Conservation (phyloP, 2,888 invertebrate genomes). For the Cheilosia vernalis region DNA sequence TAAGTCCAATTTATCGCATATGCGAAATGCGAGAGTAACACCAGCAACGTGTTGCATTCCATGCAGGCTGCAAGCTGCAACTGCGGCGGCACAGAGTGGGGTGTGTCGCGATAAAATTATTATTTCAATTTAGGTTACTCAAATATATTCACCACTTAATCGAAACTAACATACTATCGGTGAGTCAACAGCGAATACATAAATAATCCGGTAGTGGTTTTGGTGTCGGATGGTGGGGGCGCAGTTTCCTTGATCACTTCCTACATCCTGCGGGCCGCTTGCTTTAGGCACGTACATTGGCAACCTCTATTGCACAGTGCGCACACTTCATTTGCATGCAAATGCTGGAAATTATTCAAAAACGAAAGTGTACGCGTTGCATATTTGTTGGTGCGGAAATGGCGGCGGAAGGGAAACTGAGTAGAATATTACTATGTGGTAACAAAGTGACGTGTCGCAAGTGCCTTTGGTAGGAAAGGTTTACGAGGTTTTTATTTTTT, state of each 20-base stretch:
- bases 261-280: conserved; percentile 48
- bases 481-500: too few relatives aligned
- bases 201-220: conserved; percentile 2
- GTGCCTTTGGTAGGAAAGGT: too few relatives aligned
- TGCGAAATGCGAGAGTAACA: background rate
- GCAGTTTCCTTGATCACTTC: conserved; percentile 63
- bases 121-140: conserved; percentile 57
- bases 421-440: too few relatives aligned
- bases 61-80: background rate
- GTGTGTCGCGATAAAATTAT: conserved; percentile 36
- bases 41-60: conserved; percentile 39
- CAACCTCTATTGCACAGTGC: conserved; percentile 34
- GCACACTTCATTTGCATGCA: conserved; percentile 51
- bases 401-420: too few relatives aligned
- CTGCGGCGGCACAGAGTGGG: background rate
- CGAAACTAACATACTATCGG: conserved; percentile 6
- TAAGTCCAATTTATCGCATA: conserved; percentile 6
- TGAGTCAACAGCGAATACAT: background rate
- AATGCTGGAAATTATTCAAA: conserved; percentile 41
- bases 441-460: too few relatives aligned
- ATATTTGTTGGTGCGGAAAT: too few relatives aligned
- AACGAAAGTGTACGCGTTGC: background rate
- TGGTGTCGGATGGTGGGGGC: background rate
- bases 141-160: conserved; percentile 46
- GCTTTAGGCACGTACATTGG: conserved; percentile 40